These are phyloP conservation scores for Molothrus ater DNA, from an alignment of 2,797 vertebrate species.

Conservation along the genomic window DNA sequence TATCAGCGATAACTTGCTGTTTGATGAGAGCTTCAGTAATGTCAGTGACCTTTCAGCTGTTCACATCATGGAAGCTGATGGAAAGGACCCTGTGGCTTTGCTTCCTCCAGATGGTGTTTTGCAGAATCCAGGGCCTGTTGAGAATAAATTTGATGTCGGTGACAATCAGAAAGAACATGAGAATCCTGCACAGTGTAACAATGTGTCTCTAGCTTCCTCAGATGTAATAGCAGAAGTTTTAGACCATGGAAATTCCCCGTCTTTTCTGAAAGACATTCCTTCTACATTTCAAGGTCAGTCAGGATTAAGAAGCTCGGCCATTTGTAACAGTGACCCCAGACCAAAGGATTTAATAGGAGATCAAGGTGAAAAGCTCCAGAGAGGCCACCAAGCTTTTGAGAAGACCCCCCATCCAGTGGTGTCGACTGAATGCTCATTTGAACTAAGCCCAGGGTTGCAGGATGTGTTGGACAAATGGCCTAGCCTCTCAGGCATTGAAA, in stretches of 20 bases:
- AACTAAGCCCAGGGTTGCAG: conserved; percentile 87
- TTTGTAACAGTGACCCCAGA: neutral
- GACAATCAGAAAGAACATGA: conserved; percentile 41
- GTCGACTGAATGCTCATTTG: conserved; percentile 69
- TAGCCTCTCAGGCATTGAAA: conserved; percentile 75
- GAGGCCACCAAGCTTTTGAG: neutral
- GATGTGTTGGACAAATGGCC: conserved; percentile 88
- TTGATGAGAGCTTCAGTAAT: conserved; percentile 90
- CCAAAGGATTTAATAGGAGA: neutral
- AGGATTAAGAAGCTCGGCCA: neutral
- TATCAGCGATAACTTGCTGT: conserved; percentile 89
- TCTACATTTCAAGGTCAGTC: neutral
- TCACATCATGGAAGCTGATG: conserved; percentile 49
- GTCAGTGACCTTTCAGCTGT: conserved; percentile 69
- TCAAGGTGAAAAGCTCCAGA: conserved; percentile 30
- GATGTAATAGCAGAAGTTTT: conserved; percentile 82
- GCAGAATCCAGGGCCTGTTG: neutral
- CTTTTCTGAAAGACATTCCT: neutral
- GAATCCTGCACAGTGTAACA: conserved; percentile 72
- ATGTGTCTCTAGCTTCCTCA: conserved; percentile 83
- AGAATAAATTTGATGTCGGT: neutral
- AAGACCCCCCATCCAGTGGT: conserved; percentile 9
- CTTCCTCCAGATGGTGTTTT: conserved; percentile 23
- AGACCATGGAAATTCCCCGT: conserved; percentile 1
- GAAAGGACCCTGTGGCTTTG: neutral